phyloP scores from a whole-genome alignment of 2,888 invertebrate genomes.

The Caenorhabditis zanzibari region DNA sequence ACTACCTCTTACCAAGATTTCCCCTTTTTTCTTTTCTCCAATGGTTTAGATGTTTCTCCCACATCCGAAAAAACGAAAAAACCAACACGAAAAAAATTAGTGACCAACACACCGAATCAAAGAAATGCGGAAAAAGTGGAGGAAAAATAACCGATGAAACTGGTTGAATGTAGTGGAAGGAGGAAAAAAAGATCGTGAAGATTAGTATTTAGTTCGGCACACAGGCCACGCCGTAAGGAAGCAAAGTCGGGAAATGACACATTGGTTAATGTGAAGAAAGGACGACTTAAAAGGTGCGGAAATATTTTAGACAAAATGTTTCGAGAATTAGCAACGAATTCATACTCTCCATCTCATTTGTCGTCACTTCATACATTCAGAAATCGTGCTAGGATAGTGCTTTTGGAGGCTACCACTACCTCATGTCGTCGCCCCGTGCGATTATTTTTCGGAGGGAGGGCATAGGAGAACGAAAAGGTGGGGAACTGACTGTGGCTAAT shows the following conservation, averaged over 20 bases:
- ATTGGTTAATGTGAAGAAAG: not conserved
- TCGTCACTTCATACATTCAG: not conserved
- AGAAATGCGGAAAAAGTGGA: constrained; percentile 1
- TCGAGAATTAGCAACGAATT: constrained; percentile 12
- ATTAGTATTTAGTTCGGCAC: constrained; percentile 44
- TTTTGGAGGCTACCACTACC: constrained; percentile 35
- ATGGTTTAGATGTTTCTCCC: not conserved
- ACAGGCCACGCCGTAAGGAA: not conserved
- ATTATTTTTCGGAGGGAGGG: constrained; percentile 30
- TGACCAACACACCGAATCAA: not conserved
- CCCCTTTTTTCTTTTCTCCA: not conserved
- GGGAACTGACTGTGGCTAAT: constrained; percentile 44
- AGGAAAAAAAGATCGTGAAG: constrained; percentile 30
- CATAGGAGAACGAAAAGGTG: not conserved
- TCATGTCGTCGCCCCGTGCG: constrained; percentile 39
- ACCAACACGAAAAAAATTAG: constrained; percentile 1
- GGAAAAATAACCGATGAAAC: constrained; percentile 27
- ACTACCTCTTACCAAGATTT: not conserved
- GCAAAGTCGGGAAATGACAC: constrained; percentile 43
- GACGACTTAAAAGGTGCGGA: not conserved
- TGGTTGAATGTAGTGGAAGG: constrained; percentile 19
- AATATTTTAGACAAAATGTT: not conserved
- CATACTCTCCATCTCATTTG: not conserved
- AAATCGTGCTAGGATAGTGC: constrained; percentile 15
- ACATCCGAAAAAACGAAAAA: not conserved